These are phyloP conservation scores for Takifugu flavidus DNA, from an alignment of 2,113 vertebrate genomes.

Conservation along the genomic window DNA sequence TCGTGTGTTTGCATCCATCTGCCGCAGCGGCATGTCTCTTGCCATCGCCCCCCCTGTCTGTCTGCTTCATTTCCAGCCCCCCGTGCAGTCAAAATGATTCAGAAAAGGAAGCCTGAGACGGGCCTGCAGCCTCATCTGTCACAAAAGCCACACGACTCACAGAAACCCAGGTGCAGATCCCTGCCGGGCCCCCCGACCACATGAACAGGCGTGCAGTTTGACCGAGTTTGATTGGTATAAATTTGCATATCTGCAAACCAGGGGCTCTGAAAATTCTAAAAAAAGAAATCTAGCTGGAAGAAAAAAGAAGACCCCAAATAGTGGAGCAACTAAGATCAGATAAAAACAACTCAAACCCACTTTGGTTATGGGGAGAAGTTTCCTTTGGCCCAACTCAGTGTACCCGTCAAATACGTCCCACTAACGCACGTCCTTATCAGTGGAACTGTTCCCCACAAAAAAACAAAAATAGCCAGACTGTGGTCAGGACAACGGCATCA, in stretches of 20 bases:
- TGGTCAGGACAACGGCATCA: slow-evolving; percentile 63
- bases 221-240: no score
- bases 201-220: slow-evolving; percentile 28
- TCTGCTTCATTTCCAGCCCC: slow-evolving; percentile 13
- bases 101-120: slow-evolving; percentile 13
- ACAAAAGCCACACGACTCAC: slow-evolving; percentile 49
- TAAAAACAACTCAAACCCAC: slow-evolving; percentile 55
- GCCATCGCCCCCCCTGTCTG: slow-evolving; percentile 10
- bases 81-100: no score
- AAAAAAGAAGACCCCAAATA: slow-evolving; percentile 55
- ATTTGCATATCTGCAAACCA: no score
- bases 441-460: slow-evolving; percentile 43
- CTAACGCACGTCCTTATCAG: slow-evolving; percentile 48
- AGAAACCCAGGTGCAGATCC: slow-evolving; percentile 54
- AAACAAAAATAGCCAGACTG: slow-evolving; percentile 51
- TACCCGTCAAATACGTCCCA: slow-evolving; percentile 18
- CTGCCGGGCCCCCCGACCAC: slow-evolving; percentile 56
- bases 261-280: background rate
- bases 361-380: slow-evolving; percentile 65
- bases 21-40: background rate
- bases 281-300: slow-evolving; percentile 43
- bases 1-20: slow-evolving; percentile 12
- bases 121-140: slow-evolving; percentile 35
- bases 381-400: slow-evolving; percentile 54
- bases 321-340: slow-evolving; percentile 58